Conservation (phyloP, 2,888 invertebrate genomes). For the Lycia hirtaria region DNA sequence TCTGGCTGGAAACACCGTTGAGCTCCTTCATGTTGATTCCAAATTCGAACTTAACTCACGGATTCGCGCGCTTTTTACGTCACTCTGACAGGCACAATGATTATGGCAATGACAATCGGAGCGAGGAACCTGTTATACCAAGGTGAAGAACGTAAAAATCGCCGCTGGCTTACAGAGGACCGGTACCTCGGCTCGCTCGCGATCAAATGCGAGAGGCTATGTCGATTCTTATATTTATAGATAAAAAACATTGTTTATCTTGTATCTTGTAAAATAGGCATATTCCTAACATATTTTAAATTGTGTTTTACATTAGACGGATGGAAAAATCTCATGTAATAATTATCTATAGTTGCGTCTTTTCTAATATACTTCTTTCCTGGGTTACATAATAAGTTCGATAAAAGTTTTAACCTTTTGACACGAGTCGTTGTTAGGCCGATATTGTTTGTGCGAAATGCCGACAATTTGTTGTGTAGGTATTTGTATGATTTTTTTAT, state of each 20-base stretch:
- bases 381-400: constrained; percentile 18
- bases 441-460: constrained; percentile 19
- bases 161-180: constrained; percentile 37
- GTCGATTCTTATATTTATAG: constrained; percentile 53
- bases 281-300: not conserved
- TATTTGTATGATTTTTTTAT: no score
- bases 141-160: constrained; percentile 59
- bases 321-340: constrained; percentile 24
- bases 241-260: constrained; percentile 37
- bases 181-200: constrained; percentile 40
- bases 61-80: constrained; percentile 76
- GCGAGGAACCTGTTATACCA: constrained; percentile 63
- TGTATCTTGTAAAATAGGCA: not conserved
- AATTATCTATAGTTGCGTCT: constrained; percentile 38
- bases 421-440: constrained; percentile 12
- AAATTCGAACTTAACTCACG: constrained; percentile 36
- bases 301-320: constrained; percentile 7
- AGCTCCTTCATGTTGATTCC: constrained; percentile 73
- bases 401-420: constrained; percentile 36
- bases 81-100: constrained; percentile 71
- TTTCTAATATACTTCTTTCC: constrained; percentile 15
- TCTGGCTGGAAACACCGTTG: constrained; percentile 62
- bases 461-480: no score
- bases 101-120: constrained; percentile 67
- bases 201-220: constrained; percentile 43